phyloP scores from a whole-genome alignment of 2,797 vertebrate species.

The Ptychadena robeensis region DNA sequence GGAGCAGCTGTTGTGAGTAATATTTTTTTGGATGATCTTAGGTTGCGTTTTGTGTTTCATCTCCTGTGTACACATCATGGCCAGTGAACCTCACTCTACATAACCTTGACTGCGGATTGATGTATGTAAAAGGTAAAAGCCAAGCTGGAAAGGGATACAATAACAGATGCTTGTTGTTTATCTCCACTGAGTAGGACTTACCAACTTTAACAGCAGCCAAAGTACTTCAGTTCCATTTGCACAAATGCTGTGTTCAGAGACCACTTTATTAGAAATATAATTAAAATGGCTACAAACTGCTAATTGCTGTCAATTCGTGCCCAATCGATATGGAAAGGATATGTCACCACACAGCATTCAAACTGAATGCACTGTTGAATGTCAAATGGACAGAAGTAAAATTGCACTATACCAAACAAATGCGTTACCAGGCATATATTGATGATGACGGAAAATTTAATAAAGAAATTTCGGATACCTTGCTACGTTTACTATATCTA shows the following conservation, averaged over 20 bases:
- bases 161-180: constrained; percentile 84
- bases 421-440: no score
- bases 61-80: constrained; percentile 65
- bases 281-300: constrained; percentile 73
- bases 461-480: background rate
- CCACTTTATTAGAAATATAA: constrained; percentile 75
- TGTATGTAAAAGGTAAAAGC: constrained; percentile 76
- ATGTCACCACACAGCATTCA: constrained; percentile 4
- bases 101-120: constrained; percentile 77
- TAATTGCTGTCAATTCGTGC: constrained; percentile 66
- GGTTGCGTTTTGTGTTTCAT: constrained; percentile 62
- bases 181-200: constrained; percentile 78
- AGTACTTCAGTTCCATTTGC: constrained; percentile 78
- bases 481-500: background rate
- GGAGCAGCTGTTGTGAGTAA: constrained; percentile 66
- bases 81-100: constrained; percentile 72
- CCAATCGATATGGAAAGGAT: constrained; percentile 65
- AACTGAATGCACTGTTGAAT: background rate
- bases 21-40: constrained; percentile 70
- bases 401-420: background rate
- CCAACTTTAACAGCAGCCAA: constrained; percentile 76
- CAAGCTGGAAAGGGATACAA: constrained; percentile 78
- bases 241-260: constrained; percentile 76
- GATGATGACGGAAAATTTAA: background rate
- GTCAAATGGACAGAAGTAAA: background rate